Evolutionary conservation across 30 jellyfish, hydroid and myxozoan genomes (phyloP), one percentile per base, ranked within the genome.

Genomic region (Euphysa ruthae): DNA sequence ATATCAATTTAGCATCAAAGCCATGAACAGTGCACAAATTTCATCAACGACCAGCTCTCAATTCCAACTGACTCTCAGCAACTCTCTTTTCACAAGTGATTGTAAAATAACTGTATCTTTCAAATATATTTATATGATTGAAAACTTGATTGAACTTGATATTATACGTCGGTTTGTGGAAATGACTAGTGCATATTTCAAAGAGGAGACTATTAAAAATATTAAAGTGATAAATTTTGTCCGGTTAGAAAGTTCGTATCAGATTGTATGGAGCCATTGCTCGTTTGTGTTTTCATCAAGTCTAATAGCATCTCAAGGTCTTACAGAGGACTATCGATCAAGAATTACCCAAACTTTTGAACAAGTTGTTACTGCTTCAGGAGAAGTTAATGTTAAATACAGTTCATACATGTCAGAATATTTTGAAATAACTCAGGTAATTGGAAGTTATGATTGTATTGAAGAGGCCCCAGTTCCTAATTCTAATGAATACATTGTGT

Each of bases 381-480:
- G 54, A 3, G 30, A 18, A 3, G 3, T 68, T 6, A 43, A 30
- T 14, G 33, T 73, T 15, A 23, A 24, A 4, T 68, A 30, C 44
- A 25, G 7, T 23, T 24, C 16, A 14, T 50, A 18, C 49, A 43
- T 68, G 80, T 21, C 55, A 13, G 46, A 58, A 27, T 27, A 68
- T 43, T 68, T 68, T 50, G 55, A 44, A 44, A 68, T 68, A 1
- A 21, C 21, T n/a, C 20, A 23, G 7, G 20, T 68, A 0, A 21
- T 51, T 6, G 58, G 35, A 6, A 72, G 86, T 32, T 80, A 88
- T 73, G 92, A 82, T 44, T 88, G 97, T 69, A 88, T 88, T 22
- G 97, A 88, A 57, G 79, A 43, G 35, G 88, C 93, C 18, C 97
- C 97, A 7, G 30, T 24, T 6, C 74, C 93, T 1, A 49, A 32